Base-by-base conservation (phyloP, 2,113 vertebrate genomes). In the Calcarius ornatus region DNA sequence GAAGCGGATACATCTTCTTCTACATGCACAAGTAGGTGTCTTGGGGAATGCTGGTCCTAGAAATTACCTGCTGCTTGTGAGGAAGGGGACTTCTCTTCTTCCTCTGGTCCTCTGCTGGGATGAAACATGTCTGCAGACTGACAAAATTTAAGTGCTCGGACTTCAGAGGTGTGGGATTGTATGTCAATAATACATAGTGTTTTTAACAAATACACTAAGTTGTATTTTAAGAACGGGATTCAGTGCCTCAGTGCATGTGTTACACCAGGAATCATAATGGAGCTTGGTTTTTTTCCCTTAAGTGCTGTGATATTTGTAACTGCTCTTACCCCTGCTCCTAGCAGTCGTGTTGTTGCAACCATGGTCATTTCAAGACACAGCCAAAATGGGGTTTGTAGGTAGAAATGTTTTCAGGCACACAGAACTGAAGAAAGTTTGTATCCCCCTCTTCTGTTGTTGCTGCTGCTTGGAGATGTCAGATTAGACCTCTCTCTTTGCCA, bases 1-100 rank as follows among this genome's bases (percentile, higher is more conserved):
- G 99, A 75, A 99, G 99, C 0, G 99, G 99, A 86, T 99, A 99
- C 93, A 99, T 99, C 94, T 99, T 99, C 96, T 99, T 99, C 97
- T 99, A 99, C 95, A 99, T 99, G 99, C 99, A 99, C 98, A 99
- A 99, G 99, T 99, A 97, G 97, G 98, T 85, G 63, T 68, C 81
- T 47, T 43, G 51, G 71, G 57, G 65, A 47, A 12, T 42, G 69
- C 7, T 22, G 35, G 11, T 88, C 28, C 56, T 57, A 11, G 42
- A 56, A 33, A 22, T 66, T 47, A 20, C 48, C 45, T n/a, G 35
- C 37, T 65, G 7, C 30, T 60, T 64, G 30, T 51, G 81, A 76
- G 48, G 31, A 42, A 43, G 6, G 7, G 12, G 14, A 30, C 9
- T 33, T 53, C 61, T 82, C 50, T 71, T 63, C 71, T 85, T 68